Evolutionary conservation across 2,113 vertebrate genomes (phyloP), one percentile per base, ranked within the genome.

Genomic region (Zingel zingel): DNA sequence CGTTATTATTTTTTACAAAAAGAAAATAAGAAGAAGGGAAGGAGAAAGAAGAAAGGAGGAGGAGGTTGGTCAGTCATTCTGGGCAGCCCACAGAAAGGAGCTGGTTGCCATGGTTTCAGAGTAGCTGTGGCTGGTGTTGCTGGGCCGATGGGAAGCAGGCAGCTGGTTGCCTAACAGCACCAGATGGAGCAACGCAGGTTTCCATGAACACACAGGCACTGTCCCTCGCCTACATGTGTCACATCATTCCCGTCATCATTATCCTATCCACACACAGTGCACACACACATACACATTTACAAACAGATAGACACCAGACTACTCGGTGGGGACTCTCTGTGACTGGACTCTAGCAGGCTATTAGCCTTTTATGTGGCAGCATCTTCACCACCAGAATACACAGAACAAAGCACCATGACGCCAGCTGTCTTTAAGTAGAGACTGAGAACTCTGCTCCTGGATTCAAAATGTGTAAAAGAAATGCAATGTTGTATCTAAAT

Each of bases 81-180:
- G 70, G 84, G 81, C 56, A 86, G 77, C 81, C 69, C 70, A 45
- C 74, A 72, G 86, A 83, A 39, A 51, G 78, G 78, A 86, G 83
- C 68, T 23, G 56, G 94, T 94, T 92, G 81, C 90, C 84, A 91
- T 94, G 93, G 92, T 84, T 89, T 91, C 89, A 69, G 86, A 86
- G 85, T 80, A 86, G 90, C 85, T 87, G 82, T 81, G 84, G 88
- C 88, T 90, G 86, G 88, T 86, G 89, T 90, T 89, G 88, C 88
- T 85, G 89, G 83, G 87, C 82, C 65, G 69, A 89, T 85, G 85
- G 90, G 86, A 88, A 75, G 81, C 78, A 88, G 92, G 86, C 92
- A 93, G 94, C 93, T 93, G 92, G 92, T 89, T 91, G 90, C 82
- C 80, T 70, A 81, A 90, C 90, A 91, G 89, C 89, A 93, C 88